Evolutionary conservation across 1,140 invertebrate genomes (phyloP).

Genomic region (Phocides pigmalion): DNA sequence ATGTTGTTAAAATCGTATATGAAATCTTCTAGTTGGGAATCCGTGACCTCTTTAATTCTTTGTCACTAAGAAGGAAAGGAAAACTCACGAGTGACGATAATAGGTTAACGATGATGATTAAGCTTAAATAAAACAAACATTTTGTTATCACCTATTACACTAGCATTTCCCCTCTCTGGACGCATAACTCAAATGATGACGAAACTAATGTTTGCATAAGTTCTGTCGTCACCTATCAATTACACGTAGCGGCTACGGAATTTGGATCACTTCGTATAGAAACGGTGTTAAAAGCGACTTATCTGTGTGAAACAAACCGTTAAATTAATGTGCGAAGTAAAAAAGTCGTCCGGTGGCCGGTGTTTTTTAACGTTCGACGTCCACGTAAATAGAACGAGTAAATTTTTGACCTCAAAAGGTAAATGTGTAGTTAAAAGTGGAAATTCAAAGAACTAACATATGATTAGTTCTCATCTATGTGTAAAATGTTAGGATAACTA

Average conservation of each 20-base stretch:
- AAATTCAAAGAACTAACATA: too few relatives aligned
- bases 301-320: conserved; percentile 55
- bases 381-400: conserved; percentile 6
- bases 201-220: conserved; percentile 61
- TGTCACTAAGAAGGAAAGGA: too few relatives aligned
- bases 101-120: background rate
- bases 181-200: conserved; percentile 21
- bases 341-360: conserved; percentile 24
- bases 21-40: too few relatives aligned
- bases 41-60: too few relatives aligned
- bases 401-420: background rate
- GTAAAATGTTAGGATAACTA: too few relatives aligned
- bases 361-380: conserved; percentile 3
- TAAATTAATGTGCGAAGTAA: conserved; percentile 50
- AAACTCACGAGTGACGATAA: background rate
- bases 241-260: conserved; percentile 48
- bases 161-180: conserved; percentile 12
- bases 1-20: too few relatives aligned
- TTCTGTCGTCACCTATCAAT: conserved; percentile 66
- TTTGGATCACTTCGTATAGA: conserved; percentile 54
- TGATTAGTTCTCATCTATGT: too few relatives aligned
- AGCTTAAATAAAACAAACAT: background rate
- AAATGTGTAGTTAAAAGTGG: too few relatives aligned
- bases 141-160: conserved; percentile 21
- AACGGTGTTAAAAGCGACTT: conserved; percentile 51